phyloP scores from a whole-genome alignment of 2,797 vertebrate genomes.

The Orientallactaga sibirica region DNA sequence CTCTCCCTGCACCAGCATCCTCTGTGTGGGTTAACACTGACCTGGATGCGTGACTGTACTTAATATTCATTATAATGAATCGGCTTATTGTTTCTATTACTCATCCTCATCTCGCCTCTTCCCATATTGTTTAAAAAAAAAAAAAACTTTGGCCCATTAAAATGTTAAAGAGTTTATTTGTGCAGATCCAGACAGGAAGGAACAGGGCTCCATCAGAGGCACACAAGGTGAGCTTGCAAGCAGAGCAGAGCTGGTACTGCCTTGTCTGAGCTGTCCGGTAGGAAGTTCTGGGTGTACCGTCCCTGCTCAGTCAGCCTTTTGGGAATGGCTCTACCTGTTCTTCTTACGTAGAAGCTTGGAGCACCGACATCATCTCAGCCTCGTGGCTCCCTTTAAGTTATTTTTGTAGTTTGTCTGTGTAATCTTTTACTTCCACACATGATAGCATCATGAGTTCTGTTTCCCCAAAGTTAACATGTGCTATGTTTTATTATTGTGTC shows the following conservation, averaged over 20 bases:
- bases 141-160: not conserved
- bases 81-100: not conserved
- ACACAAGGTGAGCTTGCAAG: not conserved
- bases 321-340: not conserved
- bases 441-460: not conserved
- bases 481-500: slow-evolving; percentile 22
- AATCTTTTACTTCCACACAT: slow-evolving; percentile 30
- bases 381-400: not conserved
- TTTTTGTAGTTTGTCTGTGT: not conserved
- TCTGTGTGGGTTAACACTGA: not conserved
- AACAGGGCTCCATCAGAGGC: not conserved
- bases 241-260: too few relatives aligned
- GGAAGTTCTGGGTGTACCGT: not conserved
- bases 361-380: not conserved
- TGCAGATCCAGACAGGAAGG: not conserved
- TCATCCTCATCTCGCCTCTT: not conserved
- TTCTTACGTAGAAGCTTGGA: not conserved
- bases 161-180: not conserved
- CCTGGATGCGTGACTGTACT: not conserved
- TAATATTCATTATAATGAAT: not conserved
- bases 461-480: not conserved
- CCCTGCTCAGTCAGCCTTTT: not conserved
- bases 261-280: not conserved
- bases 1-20: not conserved
- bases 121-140: not conserved